A percentile compares a stretch with the other conserved stretches of the same genome.
Conservation (phyloP, 2,113 vertebrate genomes). For the Mus pahari region DNA sequence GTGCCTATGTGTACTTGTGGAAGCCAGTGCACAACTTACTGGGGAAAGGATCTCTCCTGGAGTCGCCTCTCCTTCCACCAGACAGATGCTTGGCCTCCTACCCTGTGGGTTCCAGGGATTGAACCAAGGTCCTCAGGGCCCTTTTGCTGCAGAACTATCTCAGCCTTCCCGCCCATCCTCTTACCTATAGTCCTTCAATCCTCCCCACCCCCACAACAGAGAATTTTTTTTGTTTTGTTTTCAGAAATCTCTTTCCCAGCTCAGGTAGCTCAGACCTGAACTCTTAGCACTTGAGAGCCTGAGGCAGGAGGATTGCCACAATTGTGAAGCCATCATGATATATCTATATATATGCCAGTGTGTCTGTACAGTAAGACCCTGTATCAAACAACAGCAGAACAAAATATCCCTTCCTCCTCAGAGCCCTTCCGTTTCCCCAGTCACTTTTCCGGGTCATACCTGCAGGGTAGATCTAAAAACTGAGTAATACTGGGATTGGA, state of each 20-base stretch:
- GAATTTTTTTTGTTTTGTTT: neutral
- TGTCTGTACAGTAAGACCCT: neutral
- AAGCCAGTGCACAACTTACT: no score
- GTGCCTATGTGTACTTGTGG: no score
- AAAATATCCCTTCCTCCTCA: neutral
- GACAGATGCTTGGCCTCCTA: neutral
- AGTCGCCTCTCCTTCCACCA: neutral
- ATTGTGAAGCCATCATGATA: neutral
- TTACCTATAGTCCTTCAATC: neutral
- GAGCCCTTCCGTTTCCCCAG: neutral
- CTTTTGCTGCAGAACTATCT: neutral
- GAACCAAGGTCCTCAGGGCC: neutral
- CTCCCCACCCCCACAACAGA: neutral
- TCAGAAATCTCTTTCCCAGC: conserved; percentile 26
- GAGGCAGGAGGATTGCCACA: neutral
- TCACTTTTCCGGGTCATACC: neutral
- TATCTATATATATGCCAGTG: neutral
- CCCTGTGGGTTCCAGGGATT: neutral
- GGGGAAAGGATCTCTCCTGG: neutral
- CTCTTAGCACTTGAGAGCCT: neutral
- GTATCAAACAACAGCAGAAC: neutral
- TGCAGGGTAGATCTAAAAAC: neutral
- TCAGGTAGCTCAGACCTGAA: neutral
- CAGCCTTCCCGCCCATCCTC: neutral
- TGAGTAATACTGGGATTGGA: neutral